Evolutionary conservation across 2,888 invertebrate species (phyloP).

Genomic region (Amphimallon solstitiale): DNA sequence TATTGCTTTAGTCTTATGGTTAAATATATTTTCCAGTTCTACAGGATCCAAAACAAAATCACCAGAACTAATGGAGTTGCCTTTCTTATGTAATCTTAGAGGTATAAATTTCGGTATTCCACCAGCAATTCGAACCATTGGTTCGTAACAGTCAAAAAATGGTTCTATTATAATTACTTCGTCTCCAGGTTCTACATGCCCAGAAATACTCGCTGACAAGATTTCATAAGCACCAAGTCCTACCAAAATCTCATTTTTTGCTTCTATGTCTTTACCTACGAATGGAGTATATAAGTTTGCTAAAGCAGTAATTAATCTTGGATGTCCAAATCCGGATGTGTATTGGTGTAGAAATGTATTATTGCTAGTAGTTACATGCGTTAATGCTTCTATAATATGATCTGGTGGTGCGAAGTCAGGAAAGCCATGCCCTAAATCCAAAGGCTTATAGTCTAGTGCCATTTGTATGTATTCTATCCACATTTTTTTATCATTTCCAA

Average conservation of each 20-base stretch:
- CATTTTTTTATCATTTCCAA: conserved; percentile 80
- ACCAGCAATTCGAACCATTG: conserved; percentile 89
- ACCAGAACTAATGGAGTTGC: conserved; percentile 47
- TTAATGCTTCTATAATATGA: conserved; percentile 80
- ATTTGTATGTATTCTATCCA: conserved; percentile 92
- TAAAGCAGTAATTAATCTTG: conserved; percentile 84
- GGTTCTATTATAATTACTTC: conserved; percentile 98
- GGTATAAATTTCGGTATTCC: conserved; percentile 89
- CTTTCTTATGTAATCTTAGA: conserved; percentile 69
- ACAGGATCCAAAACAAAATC: conserved; percentile 90
- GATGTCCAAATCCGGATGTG: conserved; percentile 93
- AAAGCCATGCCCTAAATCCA: conserved; percentile 95
- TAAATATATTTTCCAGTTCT: conserved; percentile 85
- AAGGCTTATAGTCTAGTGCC: conserved; percentile 82
- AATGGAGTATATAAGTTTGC: conserved; percentile 85
- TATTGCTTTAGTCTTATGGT: conserved; percentile 88
- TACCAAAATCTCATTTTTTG: conserved; percentile 85
- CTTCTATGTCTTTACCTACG: conserved; percentile 78
- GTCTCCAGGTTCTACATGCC: conserved; percentile 86
- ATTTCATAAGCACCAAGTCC: conserved; percentile 95
- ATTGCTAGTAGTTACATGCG: conserved; percentile 72
- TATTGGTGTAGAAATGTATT: conserved; percentile 89
- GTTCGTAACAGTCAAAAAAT: conserved; percentile 96
- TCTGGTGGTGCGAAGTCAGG: conserved; percentile 90
- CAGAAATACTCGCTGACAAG: conserved; percentile 81